These are phyloP conservation scores for Clytia hemisphaerica DNA, from an alignment of 30 jellyfish, hydroid and myxozoan species.

Conservation along the genomic window DNA sequence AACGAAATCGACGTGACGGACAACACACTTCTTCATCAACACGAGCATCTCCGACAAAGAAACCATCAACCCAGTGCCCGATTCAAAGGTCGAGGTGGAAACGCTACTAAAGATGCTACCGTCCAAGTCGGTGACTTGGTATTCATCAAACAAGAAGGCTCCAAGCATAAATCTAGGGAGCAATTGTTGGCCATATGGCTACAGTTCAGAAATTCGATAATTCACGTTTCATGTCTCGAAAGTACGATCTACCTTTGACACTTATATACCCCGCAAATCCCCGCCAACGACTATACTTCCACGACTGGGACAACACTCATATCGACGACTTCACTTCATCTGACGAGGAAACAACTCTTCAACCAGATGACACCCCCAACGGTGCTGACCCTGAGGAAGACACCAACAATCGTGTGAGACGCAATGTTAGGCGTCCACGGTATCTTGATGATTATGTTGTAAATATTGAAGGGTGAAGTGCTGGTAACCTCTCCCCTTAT, in stretches of 20 bases:
- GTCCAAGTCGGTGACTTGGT: constrained; percentile 3
- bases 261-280: background rate
- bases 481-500: too few relatives aligned
- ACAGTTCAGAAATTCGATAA: background rate
- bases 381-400: background rate
- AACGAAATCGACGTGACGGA: background rate
- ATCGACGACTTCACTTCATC: background rate
- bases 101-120: background rate
- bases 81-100: background rate
- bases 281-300: background rate
- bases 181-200: background rate
- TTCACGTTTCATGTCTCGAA: background rate
- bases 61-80: background rate
- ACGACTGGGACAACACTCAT: background rate
- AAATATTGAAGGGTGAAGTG: background rate
- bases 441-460: background rate
- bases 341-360: background rate
- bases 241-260: background rate
- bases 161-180: background rate
- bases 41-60: background rate
- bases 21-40: too few relatives aligned
- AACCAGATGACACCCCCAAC: background rate
- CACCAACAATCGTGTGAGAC: background rate
- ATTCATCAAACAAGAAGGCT: background rate
- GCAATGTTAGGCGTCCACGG: background rate